These are phyloP conservation scores for Brachyistius frenatus DNA, from an alignment of 2,113 vertebrate genomes.

Conservation along the genomic window DNA sequence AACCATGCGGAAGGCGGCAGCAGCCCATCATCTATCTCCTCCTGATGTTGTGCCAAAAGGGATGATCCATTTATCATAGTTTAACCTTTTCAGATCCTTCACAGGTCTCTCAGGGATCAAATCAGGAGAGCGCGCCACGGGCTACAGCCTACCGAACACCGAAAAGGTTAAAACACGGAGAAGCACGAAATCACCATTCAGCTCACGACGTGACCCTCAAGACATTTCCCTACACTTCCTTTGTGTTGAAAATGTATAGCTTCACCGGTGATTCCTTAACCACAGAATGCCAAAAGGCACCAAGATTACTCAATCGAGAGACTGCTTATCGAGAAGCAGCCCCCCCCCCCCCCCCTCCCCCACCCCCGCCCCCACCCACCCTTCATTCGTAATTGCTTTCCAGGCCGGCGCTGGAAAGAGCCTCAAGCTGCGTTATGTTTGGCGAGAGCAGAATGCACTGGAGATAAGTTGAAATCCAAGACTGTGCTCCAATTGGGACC, in stretches of 20 bases:
- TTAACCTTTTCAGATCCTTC: slow-evolving; percentile 73
- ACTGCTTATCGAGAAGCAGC: slow-evolving; percentile 68
- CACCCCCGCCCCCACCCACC: slow-evolving; percentile 26
- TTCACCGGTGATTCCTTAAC: slow-evolving; percentile 51
- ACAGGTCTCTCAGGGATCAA: slow-evolving; percentile 33
- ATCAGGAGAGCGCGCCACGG: slow-evolving; percentile 19
- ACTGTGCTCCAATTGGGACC: slow-evolving; percentile 59
- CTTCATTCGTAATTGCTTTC: slow-evolving; percentile 79
- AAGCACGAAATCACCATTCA: slow-evolving; percentile 58
- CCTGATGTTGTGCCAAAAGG: slow-evolving; percentile 53
- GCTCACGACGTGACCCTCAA: slow-evolving; percentile 32
- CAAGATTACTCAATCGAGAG: slow-evolving; percentile 59
- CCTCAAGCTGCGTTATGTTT: slow-evolving; percentile 75
- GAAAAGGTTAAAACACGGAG: slow-evolving; percentile 65
- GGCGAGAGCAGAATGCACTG: slow-evolving; percentile 62
- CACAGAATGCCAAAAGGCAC: slow-evolving; percentile 63
- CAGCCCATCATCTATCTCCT: slow-evolving; percentile 49
- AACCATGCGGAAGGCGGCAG: slow-evolving; percentile 4
- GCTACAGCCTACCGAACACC: background rate
- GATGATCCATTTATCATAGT: slow-evolving; percentile 67
- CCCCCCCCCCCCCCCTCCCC: background rate
- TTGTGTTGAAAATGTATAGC: slow-evolving; percentile 58
- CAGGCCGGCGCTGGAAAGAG: slow-evolving; percentile 58
- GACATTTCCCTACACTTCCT: slow-evolving; percentile 37
- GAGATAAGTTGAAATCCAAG: slow-evolving; percentile 73